A percentile compares a stretch with the other conserved stretches of the same genome.
phyloP scores from a whole-genome alignment of 1,140 invertebrate genomes.

The Zaprionus ornatus region DNA sequence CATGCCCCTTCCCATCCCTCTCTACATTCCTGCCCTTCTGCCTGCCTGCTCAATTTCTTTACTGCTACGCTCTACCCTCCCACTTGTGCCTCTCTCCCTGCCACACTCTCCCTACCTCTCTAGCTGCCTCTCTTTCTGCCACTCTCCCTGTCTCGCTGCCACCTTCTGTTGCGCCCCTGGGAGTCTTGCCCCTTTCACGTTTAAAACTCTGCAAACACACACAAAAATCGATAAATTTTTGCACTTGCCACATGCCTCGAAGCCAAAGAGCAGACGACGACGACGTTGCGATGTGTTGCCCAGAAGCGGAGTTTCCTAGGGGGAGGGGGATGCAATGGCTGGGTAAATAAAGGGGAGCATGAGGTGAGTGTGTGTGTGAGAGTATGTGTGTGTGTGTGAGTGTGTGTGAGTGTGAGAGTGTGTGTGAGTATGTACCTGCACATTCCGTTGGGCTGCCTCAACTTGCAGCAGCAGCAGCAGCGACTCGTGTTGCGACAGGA shows the following conservation, averaged over 20 bases:
- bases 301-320: neutral
- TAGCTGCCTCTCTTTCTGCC: too few species aligned
- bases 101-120: neutral
- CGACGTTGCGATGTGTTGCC: neutral
- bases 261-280: conserved; percentile 19
- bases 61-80: neutral
- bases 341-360: neutral
- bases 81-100: neutral
- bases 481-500: neutral
- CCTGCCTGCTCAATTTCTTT: neutral
- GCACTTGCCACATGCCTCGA: conserved; percentile 43
- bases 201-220: conserved; percentile 39
- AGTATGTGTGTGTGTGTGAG: neutral
- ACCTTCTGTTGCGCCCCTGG: neutral
- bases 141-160: too few species aligned
- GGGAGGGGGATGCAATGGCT: neutral
- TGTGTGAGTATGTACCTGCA: neutral
- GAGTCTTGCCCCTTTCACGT: neutral
- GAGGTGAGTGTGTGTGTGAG: neutral
- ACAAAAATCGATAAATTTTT: conserved; percentile 63
- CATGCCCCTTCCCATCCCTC: neutral
- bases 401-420: neutral
- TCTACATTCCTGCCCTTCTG: neutral
- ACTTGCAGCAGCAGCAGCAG: conserved; percentile 1
- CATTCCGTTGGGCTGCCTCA: neutral